Conservation (phyloP, 2,113 vertebrate species). For the Myiagra hebetior region DNA sequence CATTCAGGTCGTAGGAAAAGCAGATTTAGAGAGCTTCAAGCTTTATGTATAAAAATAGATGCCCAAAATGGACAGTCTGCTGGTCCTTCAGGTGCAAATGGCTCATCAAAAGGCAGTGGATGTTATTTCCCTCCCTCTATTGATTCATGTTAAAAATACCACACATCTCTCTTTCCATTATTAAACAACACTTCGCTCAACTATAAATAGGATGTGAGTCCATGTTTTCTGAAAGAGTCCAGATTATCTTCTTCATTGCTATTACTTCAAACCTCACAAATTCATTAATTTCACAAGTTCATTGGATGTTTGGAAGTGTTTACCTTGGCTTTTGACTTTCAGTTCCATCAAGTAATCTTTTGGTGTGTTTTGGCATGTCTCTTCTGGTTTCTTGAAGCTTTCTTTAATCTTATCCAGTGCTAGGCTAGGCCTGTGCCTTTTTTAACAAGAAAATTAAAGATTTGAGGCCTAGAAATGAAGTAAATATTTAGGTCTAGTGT, state of each 20-base stretch:
- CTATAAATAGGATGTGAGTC: not conserved
- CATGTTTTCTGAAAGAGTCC: not conserved
- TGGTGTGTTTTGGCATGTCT: slow-evolving; percentile 10
- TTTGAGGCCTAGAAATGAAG: slow-evolving; percentile 23
- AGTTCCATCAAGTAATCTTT: slow-evolving; percentile 23
- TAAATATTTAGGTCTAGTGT: slow-evolving; percentile 44
- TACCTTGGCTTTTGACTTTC: slow-evolving; percentile 8
- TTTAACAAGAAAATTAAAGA: slow-evolving; percentile 38
- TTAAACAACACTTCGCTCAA: not conserved
- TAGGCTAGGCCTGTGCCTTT: not conserved
- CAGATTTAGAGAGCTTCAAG: not conserved
- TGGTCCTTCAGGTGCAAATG: not conserved
- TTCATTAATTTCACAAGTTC: not conserved
- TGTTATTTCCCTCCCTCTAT: not conserved
- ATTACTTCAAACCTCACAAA: not conserved
- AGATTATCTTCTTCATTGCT: not conserved
- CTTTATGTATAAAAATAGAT: not conserved
- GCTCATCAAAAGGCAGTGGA: not conserved
- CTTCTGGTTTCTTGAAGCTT: slow-evolving; percentile 21
- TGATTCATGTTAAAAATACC: slow-evolving; percentile 24
- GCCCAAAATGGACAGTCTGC: not conserved
- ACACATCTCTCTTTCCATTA: not conserved
- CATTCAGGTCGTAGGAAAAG: not conserved
- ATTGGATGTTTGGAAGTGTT: not conserved
- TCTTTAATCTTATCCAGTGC: not conserved